Percentiles rank a stretch among this genome's conserved stretches.
These are phyloP conservation scores for Drosophila aff. DNA, from an alignment of 1,140 invertebrate genomes.

Conservation along the genomic window DNA sequence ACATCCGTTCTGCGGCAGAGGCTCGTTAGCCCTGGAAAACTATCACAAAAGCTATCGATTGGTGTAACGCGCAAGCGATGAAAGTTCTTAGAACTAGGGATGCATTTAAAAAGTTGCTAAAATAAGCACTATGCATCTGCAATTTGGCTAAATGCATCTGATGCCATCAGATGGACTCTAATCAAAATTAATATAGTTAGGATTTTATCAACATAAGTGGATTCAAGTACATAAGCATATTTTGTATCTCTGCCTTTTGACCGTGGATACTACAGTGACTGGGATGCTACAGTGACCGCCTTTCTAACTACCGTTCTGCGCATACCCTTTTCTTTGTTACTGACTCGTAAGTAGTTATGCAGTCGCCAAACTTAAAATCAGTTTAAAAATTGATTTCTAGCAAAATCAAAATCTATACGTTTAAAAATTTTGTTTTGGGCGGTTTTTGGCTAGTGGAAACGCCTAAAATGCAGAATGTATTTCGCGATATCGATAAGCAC, in stretches of 20 bases:
- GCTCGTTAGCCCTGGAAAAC: conserved; percentile 51
- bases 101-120: neutral
- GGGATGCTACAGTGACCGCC: too few species aligned
- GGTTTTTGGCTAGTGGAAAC: neutral
- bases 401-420: neutral
- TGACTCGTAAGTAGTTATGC: too few species aligned
- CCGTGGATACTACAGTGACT: too few species aligned
- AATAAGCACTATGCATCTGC: too few species aligned
- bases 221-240: too few species aligned
- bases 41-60: conserved; percentile 8
- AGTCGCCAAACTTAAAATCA: neutral
- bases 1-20: conserved; percentile 55
- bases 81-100: neutral
- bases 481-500: neutral
- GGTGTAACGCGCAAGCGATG: neutral
- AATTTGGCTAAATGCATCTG: neutral
- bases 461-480: too few species aligned
- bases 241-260: too few species aligned
- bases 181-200: neutral
- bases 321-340: too few species aligned
- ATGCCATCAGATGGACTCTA: neutral
- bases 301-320: too few species aligned
- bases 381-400: neutral
- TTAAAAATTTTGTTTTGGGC: too few species aligned
- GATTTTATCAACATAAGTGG: neutral